A percentile compares a stretch with the other conserved stretches of the same genome.
These are phyloP conservation scores for Hoplodrina blanda DNA, from an alignment of 2,888 invertebrate genomes.

Conservation along the genomic window DNA sequence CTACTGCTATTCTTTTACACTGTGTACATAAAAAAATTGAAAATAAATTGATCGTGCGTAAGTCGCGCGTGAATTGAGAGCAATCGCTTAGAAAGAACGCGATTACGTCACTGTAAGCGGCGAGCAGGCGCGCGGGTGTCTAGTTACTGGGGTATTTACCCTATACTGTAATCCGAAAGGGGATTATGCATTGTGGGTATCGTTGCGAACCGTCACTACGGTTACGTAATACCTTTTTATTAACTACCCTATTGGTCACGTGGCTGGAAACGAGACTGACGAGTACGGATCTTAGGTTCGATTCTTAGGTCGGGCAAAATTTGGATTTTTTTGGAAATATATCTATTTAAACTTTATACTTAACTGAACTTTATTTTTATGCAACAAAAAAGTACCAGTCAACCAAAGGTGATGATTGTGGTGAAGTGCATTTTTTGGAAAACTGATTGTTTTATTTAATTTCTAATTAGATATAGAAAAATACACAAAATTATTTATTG, in stretches of 20 bases:
- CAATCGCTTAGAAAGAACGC: slow-evolving; percentile 83
- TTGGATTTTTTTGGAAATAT: no score
- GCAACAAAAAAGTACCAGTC: no score
- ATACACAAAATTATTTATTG: no score
- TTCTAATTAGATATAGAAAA: no score
- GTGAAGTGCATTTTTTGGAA: no score
- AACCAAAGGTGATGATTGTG: no score
- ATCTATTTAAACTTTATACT: no score
- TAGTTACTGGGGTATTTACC: slow-evolving; percentile 28
- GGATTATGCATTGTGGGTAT: slow-evolving; percentile 20
- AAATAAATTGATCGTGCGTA: slow-evolving; percentile 85
- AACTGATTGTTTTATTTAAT: no score
- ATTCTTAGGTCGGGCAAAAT: no score
- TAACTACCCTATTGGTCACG: neutral
- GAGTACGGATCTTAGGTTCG: neutral
- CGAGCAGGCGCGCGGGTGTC: slow-evolving; percentile 18
- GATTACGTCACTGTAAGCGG: slow-evolving; percentile 71
- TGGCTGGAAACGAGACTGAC: neutral
- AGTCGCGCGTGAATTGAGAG: slow-evolving; percentile 77
- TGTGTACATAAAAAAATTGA: slow-evolving; percentile 83
- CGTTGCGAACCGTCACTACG: neutral
- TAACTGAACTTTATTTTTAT: no score
- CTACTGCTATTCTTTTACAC: slow-evolving; percentile 47
- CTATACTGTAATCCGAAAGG: slow-evolving; percentile 13
- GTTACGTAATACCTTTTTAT: neutral